phyloP scores from a whole-genome alignment of 2,113 vertebrate genomes.

The Oryzias woworae region DNA sequence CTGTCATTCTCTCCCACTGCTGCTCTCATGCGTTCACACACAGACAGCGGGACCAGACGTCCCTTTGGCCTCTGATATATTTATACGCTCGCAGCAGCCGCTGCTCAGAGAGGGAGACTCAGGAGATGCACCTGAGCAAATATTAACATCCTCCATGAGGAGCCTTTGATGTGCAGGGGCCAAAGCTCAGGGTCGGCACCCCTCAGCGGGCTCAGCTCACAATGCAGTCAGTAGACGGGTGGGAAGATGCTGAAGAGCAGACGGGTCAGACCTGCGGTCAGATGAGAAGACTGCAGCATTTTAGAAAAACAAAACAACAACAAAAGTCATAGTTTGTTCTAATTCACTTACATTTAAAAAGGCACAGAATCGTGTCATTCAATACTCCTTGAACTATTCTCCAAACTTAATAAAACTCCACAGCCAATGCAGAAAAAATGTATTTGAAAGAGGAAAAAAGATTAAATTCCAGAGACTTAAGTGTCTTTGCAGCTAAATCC shows the following conservation, averaged over 20 bases:
- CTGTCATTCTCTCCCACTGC: conserved; percentile 44
- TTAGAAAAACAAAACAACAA: not conserved
- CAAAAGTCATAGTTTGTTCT: not conserved
- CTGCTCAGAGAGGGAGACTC: conserved; percentile 63
- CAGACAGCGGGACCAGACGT: conserved; percentile 67
- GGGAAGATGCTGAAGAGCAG: conserved; percentile 54
- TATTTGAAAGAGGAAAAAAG: conserved; percentile 68
- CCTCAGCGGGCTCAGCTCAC: conserved; percentile 46
- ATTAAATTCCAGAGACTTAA: conserved; percentile 71
- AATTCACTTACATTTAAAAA: conserved; percentile 22
- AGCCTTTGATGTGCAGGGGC: conserved; percentile 73
- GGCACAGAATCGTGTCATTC: conserved; percentile 18
- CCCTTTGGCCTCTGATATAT: conserved; percentile 71
- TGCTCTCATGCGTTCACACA: conserved; percentile 54
- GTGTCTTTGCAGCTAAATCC: conserved; percentile 72
- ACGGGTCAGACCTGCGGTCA: conserved; percentile 47
- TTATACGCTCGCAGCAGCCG: conserved; percentile 66
- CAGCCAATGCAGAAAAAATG: conserved; percentile 26
- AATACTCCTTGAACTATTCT: conserved; percentile 28
- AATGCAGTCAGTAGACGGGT: conserved; percentile 54
- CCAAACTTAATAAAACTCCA: conserved; percentile 65
- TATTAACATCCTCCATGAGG: conserved; percentile 76
- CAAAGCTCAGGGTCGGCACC: conserved; percentile 60
- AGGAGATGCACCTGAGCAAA: conserved; percentile 76
- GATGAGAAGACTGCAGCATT: conserved; percentile 29